Evolutionary conservation across 2,888 invertebrate species (phyloP).

Genomic region (Drosophila multiciliata): DNA sequence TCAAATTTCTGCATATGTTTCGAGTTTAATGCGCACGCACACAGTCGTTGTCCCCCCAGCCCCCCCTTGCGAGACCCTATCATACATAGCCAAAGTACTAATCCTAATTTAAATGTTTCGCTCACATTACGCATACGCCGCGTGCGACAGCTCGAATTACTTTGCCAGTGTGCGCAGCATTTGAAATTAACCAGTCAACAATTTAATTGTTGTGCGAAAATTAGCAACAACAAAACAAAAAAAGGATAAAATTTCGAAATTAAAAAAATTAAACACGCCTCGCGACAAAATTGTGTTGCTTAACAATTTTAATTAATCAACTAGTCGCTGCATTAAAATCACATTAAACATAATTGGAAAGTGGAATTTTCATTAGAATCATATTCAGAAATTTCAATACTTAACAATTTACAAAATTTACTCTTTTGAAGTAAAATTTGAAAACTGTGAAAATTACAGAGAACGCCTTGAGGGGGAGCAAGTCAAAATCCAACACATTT

Average conservation of each 20-base stretch:
- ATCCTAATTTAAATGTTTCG: constrained; percentile 74
- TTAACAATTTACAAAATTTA: not conserved
- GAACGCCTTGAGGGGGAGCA: not conserved
- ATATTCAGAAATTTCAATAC: constrained; percentile 6
- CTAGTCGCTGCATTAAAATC: constrained; percentile 57
- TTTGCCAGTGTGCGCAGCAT: constrained; percentile 10
- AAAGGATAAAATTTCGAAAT: constrained; percentile 18
- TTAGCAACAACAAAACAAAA: constrained; percentile 32
- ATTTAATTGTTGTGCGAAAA: constrained; percentile 68
- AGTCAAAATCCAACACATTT: not conserved
- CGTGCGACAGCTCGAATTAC: constrained; percentile 9
- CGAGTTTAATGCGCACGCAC: constrained; percentile 59
- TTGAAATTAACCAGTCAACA: constrained; percentile 39
- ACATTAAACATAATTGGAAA: constrained; percentile 65
- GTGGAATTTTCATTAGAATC: constrained; percentile 42
- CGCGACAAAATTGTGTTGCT: constrained; percentile 55
- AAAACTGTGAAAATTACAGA: not conserved
- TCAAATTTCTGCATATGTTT: constrained; percentile 69
- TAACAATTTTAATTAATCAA: constrained; percentile 66
- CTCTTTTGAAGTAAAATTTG: not conserved
- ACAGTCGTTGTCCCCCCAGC: not conserved
- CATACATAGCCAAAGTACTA: constrained; percentile 55
- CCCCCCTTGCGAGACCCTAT: not conserved
- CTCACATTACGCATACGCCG: constrained; percentile 41
- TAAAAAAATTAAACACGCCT: constrained; percentile 7